Evolutionary conservation across 2,113 vertebrate species (phyloP).

Genomic region (Myiozetetes cayanensis): DNA sequence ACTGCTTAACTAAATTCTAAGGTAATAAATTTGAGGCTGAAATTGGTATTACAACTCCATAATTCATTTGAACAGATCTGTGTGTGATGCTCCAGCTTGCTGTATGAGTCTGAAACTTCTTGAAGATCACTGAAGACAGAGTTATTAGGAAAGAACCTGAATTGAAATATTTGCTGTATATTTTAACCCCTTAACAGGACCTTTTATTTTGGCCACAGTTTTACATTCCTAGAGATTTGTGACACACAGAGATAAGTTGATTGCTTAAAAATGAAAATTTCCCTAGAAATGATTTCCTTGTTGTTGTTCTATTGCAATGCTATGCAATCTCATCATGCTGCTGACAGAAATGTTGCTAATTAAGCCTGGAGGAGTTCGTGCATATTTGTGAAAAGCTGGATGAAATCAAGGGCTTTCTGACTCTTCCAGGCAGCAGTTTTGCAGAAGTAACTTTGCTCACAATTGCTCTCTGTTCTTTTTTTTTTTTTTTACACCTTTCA

Average conservation of each 20-base stretch:
- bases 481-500: not conserved
- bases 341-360: not conserved
- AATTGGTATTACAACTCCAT: not conserved
- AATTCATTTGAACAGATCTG: not conserved
- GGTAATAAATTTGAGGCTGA: not conserved
- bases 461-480: not conserved
- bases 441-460: not conserved
- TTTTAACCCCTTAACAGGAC: not conserved
- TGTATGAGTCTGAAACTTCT: not conserved
- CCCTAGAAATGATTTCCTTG: not conserved
- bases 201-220: not conserved
- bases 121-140: not conserved
- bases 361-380: not conserved
- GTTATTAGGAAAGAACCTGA: not conserved
- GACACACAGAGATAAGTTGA: not conserved
- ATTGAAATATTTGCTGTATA: not conserved
- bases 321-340: not conserved
- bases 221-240: not conserved
- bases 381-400: not conserved
- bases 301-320: not conserved
- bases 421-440: not conserved
- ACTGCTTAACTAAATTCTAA: not conserved
- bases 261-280: not conserved
- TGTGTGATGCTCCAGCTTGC: not conserved
- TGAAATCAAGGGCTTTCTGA: not conserved